Conservation (phyloP, 2,888 invertebrate genomes). For the Eilema caniola region DNA sequence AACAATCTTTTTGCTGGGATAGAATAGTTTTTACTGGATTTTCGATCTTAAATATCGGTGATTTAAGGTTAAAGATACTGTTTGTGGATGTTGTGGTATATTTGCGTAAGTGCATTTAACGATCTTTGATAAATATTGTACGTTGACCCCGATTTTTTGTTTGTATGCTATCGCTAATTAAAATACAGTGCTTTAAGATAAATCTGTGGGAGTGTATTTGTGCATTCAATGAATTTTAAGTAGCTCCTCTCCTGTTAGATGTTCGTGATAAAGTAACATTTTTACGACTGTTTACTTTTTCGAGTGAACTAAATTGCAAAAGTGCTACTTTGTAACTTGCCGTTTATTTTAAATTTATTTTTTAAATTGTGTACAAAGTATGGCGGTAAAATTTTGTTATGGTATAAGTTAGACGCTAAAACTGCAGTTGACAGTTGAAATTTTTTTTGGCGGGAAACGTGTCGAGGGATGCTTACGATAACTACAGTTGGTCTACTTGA, state of each 20-base stretch:
- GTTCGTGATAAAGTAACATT: slow-evolving; percentile 19
- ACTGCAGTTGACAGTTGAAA: neutral
- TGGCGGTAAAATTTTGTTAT: neutral
- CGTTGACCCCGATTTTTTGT: slow-evolving; percentile 47
- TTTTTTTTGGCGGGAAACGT: neutral
- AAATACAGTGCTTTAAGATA: slow-evolving; percentile 30
- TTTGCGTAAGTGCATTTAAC: slow-evolving; percentile 46
- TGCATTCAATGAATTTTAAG: slow-evolving; percentile 28
- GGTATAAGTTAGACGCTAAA: neutral
- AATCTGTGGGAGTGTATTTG: slow-evolving; percentile 25
- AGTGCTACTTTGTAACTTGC: neutral
- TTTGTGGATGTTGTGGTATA: slow-evolving; percentile 8
- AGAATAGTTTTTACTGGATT: slow-evolving; percentile 16
- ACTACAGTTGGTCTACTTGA: neutral
- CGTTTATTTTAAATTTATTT: neutral
- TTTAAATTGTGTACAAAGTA: neutral
- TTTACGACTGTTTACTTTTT: slow-evolving; percentile 23
- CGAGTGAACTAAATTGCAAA: slow-evolving; percentile 9
- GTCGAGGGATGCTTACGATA: neutral
- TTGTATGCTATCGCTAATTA: slow-evolving; percentile 39
- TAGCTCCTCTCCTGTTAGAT: slow-evolving; percentile 15
- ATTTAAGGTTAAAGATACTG: slow-evolving; percentile 5
- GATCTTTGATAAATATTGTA: slow-evolving; percentile 51
- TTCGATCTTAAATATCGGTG: slow-evolving; percentile 20
- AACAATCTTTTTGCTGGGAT: slow-evolving; percentile 33